Base-by-base conservation (phyloP, 2,113 vertebrate genomes). In the Corythaixoides concolor region DNA sequence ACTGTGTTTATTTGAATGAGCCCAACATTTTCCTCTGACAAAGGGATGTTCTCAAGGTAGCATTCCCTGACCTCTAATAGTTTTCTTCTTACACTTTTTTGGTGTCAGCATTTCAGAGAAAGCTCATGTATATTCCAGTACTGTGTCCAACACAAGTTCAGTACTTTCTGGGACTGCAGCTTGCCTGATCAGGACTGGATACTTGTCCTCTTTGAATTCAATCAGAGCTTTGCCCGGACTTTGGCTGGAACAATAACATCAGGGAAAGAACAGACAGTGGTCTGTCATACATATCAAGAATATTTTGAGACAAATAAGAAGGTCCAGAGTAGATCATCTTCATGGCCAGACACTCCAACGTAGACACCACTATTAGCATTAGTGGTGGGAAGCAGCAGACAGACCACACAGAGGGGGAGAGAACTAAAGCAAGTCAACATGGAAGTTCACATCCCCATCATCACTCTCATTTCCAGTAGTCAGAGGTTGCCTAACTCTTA, bases 361-460 rank as follows among this genome's bases (percentile, higher is more conserved):
- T 15, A n/a, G 66, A 17, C 49, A 49, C 5, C 6, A 16, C 39
- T 52, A 7, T 45, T 60, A 59, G 15, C 23, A 17, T 43, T 21
- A 62, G 16, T 33, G 41, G 4, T 84, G 32, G 41, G 19, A 74
- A 89, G 47, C 14, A 78, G 23, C 23, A 77, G 37, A 56, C 12
- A 85, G n/a, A 64, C 27, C 27, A 43, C 2, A 4, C 3, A 62
- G 39, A 53, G 19, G 1, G 14, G 19, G 21, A 45, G 17, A 55
- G 21, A 75, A 45, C 28, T 11, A 72, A 67, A 27, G 27, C 20
- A 78, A 41, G 4, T 59, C 37, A 77, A 39, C n/a, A 18, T 11
- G 50, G 14, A 78, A 45, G 5, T 53, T 15, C 8, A n/a, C 0
- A 0, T 70, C n/a, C 47, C 37, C 23, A 32, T 2, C 21, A 69